A percentile compares a stretch with the other conserved stretches of the same genome.
phyloP scores from a whole-genome alignment of 2,888 invertebrate species.

The Idaea straminata region DNA sequence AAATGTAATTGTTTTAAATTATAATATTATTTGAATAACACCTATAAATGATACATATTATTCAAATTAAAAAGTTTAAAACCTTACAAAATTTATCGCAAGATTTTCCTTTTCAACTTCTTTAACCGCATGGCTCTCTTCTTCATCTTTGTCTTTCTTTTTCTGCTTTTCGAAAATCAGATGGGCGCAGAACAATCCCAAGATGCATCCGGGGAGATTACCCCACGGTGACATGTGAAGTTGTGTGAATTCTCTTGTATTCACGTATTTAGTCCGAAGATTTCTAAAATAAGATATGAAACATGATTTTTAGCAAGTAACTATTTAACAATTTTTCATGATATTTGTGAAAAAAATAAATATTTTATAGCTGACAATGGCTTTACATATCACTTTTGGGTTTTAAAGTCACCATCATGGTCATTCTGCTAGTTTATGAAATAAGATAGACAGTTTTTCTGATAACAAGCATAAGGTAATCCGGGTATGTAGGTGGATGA shows the following conservation, averaged over 20 bases:
- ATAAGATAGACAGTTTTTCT: no score
- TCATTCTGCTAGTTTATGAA: no score
- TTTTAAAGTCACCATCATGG: no score
- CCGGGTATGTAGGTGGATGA: no score
- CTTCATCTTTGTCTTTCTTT: slow-evolving; percentile 2
- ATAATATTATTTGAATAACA: background rate
- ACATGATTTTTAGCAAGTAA: background rate
- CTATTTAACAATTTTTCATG: no score
- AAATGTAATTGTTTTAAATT: no score
- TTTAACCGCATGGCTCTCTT: slow-evolving; percentile 3
- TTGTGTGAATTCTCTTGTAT: background rate
- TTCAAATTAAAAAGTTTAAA: background rate
- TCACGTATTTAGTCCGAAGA: slow-evolving; percentile 4
- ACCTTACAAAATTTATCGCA: background rate
- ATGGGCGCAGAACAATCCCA: slow-evolving; percentile 23
- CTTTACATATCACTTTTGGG: no score
- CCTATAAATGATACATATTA: background rate
- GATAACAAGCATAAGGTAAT: no score
- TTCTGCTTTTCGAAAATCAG: slow-evolving; percentile 15
- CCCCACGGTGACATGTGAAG: slow-evolving; percentile 21
- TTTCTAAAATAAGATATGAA: slow-evolving; percentile 10
- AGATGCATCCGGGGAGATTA: slow-evolving; percentile 22
- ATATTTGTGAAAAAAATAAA: no score
- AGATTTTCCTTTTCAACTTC: slow-evolving; percentile 6
- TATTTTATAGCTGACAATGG: no score